These are phyloP conservation scores for Babyrousa celebensis DNA, from an alignment of 2,797 vertebrate genomes.

Conservation along the genomic window DNA sequence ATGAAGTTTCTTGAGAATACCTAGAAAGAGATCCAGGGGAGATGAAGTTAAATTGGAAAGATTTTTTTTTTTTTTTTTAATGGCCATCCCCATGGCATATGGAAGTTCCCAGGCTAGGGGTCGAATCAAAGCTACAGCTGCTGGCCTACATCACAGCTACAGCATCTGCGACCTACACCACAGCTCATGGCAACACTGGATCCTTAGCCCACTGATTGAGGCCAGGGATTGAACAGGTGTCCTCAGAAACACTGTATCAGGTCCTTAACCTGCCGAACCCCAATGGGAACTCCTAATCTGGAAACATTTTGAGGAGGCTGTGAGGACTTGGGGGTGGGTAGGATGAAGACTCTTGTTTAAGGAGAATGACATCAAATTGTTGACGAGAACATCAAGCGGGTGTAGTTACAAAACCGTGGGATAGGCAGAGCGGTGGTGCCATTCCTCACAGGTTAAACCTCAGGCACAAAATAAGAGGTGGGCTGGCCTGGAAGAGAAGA, in stretches of 20 bases:
- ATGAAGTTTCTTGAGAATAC: not conserved
- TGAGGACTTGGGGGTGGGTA: not conserved
- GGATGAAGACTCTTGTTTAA: not conserved
- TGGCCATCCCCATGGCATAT: too few relatives aligned
- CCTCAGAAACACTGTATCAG: too few relatives aligned
- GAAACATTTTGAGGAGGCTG: not conserved
- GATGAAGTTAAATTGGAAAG: not conserved
- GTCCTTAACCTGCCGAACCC: too few relatives aligned
- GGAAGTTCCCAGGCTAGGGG: too few relatives aligned
- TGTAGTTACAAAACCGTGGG: too few relatives aligned
- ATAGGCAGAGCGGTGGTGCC: not conserved
- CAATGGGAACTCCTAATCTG: too few relatives aligned
- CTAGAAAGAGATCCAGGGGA: not conserved
- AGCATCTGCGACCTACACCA: too few relatives aligned
- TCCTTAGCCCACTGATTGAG: too few relatives aligned
- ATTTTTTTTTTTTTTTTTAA: not conserved
- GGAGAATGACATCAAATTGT: not conserved
- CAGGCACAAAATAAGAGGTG: not conserved
- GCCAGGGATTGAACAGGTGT: too few relatives aligned
- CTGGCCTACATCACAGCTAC: too few relatives aligned
- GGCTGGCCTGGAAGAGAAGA: not conserved
- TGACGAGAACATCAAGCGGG: not conserved
- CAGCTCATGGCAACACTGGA: too few relatives aligned
- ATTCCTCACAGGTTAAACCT: not conserved
- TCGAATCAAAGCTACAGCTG: too few relatives aligned